Conservation (phyloP, 2,888 invertebrate species). For the Carcina quercana region DNA sequence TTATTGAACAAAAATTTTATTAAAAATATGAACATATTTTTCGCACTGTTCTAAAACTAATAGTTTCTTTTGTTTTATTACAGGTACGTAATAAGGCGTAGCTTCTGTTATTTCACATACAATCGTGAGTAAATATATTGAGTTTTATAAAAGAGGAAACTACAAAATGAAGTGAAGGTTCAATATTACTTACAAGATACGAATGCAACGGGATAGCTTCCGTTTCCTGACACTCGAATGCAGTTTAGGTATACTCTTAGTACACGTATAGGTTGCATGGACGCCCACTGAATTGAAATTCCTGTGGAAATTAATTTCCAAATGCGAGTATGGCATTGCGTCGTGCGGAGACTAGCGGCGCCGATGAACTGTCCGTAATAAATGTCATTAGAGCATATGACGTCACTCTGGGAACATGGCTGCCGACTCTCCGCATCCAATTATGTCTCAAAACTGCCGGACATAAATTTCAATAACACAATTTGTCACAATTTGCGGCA, state of each 20-base stretch:
- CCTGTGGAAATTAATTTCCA: slow-evolving; percentile 54
- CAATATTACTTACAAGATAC: too few relatives aligned
- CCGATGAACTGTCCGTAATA: slow-evolving; percentile 62
- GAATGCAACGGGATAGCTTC: slow-evolving; percentile 2
- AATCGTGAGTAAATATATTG: neutral
- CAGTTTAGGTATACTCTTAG: too few relatives aligned
- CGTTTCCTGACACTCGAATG: slow-evolving; percentile 1
- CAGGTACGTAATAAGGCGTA: slow-evolving; percentile 13
- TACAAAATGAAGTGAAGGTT: too few relatives aligned
- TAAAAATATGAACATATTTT: too few relatives aligned
- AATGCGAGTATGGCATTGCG: slow-evolving; percentile 40
- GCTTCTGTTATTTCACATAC: too few relatives aligned
- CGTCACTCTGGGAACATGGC: slow-evolving; percentile 52
- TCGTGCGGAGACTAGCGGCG: slow-evolving; percentile 44
- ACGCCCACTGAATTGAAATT: slow-evolving; percentile 31
- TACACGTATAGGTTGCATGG: neutral
- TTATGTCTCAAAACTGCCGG: slow-evolving; percentile 63
- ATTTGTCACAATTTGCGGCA: slow-evolving; percentile 62
- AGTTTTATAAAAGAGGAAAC: neutral
- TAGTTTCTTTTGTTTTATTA: slow-evolving; percentile 5
- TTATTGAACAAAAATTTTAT: too few relatives aligned
- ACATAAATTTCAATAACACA: slow-evolving; percentile 67
- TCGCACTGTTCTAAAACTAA: neutral
- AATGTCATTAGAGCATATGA: slow-evolving; percentile 62
- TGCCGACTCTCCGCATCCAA: slow-evolving; percentile 55